phyloP scores from a whole-genome alignment of 1,140 invertebrate species.

The Calosoma granatense region DNA sequence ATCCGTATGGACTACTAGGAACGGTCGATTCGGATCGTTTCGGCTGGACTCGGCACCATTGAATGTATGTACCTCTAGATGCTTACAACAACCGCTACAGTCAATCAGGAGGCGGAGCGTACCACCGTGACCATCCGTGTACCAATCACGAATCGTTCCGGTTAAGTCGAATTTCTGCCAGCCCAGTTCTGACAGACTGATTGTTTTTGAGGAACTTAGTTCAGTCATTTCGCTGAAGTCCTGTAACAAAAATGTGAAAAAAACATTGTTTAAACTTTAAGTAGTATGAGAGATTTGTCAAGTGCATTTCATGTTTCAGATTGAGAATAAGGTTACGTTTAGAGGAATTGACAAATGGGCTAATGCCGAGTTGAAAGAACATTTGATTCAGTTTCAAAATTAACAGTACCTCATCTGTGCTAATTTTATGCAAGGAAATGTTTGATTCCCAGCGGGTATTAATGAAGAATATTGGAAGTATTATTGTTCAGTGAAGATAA shows the following conservation, averaged over 20 bases:
- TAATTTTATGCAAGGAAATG: too few species aligned
- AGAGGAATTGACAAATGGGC: too few species aligned
- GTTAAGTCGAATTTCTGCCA: slow-evolving; percentile 85
- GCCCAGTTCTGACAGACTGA: slow-evolving; percentile 55
- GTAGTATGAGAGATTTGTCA: too few species aligned
- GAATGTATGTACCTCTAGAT: slow-evolving; percentile 48
- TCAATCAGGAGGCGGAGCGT: slow-evolving; percentile 70
- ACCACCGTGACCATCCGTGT: slow-evolving; percentile 39
- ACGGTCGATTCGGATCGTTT: slow-evolving; percentile 59
- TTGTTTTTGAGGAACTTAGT: slow-evolving; percentile 58
- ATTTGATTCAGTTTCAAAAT: too few species aligned
- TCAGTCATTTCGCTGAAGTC: slow-evolving; percentile 48
- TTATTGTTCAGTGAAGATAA: too few species aligned
- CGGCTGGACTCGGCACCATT: slow-evolving; percentile 21
- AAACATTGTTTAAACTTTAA: too few species aligned
- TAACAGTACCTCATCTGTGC: too few species aligned
- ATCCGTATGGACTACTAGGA: slow-evolving; percentile 74
- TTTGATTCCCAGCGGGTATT: too few species aligned
- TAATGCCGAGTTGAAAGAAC: too few species aligned
- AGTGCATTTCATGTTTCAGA: too few species aligned
- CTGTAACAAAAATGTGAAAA: slow-evolving; percentile 31
- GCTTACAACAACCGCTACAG: slow-evolving; percentile 70
- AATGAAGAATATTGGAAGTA: too few species aligned
- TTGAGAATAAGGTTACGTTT: too few species aligned
- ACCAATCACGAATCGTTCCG: slow-evolving; percentile 62